Evolutionary conservation across 1,140 invertebrate species (phyloP).

Genomic region (Drosophila sucinea): DNA sequence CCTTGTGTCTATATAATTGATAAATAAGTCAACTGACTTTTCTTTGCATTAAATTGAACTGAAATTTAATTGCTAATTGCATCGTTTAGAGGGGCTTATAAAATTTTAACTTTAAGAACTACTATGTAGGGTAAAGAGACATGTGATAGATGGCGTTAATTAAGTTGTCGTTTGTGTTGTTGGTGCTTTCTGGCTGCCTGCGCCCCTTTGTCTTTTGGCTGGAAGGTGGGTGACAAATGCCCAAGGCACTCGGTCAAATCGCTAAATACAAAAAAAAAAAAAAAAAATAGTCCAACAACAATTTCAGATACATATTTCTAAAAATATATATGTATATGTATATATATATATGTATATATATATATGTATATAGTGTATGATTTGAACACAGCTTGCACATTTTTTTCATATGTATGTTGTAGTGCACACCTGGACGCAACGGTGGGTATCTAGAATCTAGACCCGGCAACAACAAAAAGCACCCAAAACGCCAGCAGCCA

Average conservation of each 20-base stretch:
- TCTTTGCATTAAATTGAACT: slow-evolving; percentile 65
- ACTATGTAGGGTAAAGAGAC: slow-evolving; percentile 24
- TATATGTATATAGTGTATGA: slow-evolving; percentile 2
- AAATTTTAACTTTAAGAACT: slow-evolving; percentile 20
- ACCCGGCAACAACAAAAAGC: slow-evolving; percentile 58
- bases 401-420: slow-evolving; percentile 38
- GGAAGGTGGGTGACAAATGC: slow-evolving; percentile 10
- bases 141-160: slow-evolving; percentile 74
- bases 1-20: slow-evolving; percentile 64
- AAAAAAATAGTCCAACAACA: slow-evolving; percentile 23
- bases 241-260: neutral
- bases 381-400: slow-evolving; percentile 61
- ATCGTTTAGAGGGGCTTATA: slow-evolving; percentile 65
- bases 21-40: slow-evolving; percentile 74
- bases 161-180: slow-evolving; percentile 52
- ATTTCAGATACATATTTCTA: neutral
- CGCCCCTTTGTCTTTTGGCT: neutral
- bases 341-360: neutral
- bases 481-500: slow-evolving; percentile 1
- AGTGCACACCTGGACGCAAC: slow-evolving; percentile 64
- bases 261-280: slow-evolving; percentile 48
- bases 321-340: neutral
- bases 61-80: slow-evolving; percentile 79
- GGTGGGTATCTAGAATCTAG: slow-evolving; percentile 73
- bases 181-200: neutral